Base-by-base conservation (phyloP, 2,888 invertebrate species). In the Acleris literana region DNA sequence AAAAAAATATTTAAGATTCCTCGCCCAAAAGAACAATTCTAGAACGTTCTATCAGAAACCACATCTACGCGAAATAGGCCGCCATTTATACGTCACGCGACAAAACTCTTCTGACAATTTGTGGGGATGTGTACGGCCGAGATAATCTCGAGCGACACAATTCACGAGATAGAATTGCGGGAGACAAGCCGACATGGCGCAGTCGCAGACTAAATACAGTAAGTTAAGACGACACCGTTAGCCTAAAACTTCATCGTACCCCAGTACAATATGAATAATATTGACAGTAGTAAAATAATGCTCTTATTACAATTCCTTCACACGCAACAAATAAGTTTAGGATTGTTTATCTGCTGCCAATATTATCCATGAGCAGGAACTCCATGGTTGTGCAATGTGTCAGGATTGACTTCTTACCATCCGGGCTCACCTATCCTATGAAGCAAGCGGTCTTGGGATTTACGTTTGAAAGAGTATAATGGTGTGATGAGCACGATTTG, bases 91-190 rank as follows among this genome's bases (percentile, higher is more conserved):
- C 48, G 57, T 66, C 48, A 55, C 59, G 64, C 55, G 55, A 57
- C 62, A 57, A 66, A 66, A 66, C 66, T 66, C 65, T 60, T 61
- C 56, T 66, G 66, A 66, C 66, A 66, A 66, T 66, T 66, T 62
- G 66, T 44, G 65, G 65, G 49, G 61, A 66, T 56, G 57, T 52
- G 57, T 56, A 57, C 66, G 52, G 51, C 44, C 61, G 62, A 56
- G 66, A 66, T 66, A 66, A 66, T 66, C 66, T 66, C 62, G 62
- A 56, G 62, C 61, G 66, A 66, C 66, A 66, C 66, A 66, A 66
- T 66, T 66, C 66, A 66, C 52, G 39, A 62, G 66, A 66, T 66
- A 62, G 66, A 66, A 66, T 66, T 62, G 66, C 66, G 52, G 57
- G 66, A 66, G 66, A 66, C 66, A 62, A 29, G 66, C 46, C 56